These are phyloP conservation scores for Drosophila niveifrons DNA, from an alignment of 2,888 invertebrate genomes.

Conservation along the genomic window DNA sequence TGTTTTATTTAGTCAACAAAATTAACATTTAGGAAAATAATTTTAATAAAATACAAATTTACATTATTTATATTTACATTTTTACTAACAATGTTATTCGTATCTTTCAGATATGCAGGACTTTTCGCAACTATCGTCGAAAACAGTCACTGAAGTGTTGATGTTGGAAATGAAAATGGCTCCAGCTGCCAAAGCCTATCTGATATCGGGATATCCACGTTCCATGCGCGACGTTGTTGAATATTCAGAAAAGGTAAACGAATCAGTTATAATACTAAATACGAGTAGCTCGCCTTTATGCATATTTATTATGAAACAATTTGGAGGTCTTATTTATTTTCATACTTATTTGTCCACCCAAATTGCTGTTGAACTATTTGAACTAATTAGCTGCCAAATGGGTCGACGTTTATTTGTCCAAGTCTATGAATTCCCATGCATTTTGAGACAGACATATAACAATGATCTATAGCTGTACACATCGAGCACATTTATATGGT, in stretches of 20 bases:
- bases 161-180: slow-evolving; percentile 98
- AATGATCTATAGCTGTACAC: slow-evolving; percentile 20
- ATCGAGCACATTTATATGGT: not conserved
- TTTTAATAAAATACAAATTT: too few species aligned
- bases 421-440: slow-evolving; percentile 56
- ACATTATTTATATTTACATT: not conserved
- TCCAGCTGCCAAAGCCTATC: slow-evolving; percentile 93
- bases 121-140: slow-evolving; percentile 93
- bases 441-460: slow-evolving; percentile 45
- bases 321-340: slow-evolving; percentile 23
- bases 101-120: slow-evolving; percentile 91
- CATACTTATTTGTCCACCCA: slow-evolving; percentile 52
- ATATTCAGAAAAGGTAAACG: slow-evolving; percentile 93
- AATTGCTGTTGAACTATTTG: slow-evolving; percentile 67
- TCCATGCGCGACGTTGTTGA: slow-evolving; percentile 97
- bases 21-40: not conserved
- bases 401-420: slow-evolving; percentile 59
- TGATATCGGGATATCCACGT: slow-evolving; percentile 95
- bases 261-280: not conserved
- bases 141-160: slow-evolving; percentile 94
- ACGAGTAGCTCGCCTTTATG: not conserved
- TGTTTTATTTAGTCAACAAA: too few species aligned
- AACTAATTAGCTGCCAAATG: slow-evolving; percentile 74
- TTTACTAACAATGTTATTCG: not conserved
- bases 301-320: slow-evolving; percentile 51